phyloP scores from a whole-genome alignment of 1,140 invertebrate species.

The Episyrphus balteatus region DNA sequence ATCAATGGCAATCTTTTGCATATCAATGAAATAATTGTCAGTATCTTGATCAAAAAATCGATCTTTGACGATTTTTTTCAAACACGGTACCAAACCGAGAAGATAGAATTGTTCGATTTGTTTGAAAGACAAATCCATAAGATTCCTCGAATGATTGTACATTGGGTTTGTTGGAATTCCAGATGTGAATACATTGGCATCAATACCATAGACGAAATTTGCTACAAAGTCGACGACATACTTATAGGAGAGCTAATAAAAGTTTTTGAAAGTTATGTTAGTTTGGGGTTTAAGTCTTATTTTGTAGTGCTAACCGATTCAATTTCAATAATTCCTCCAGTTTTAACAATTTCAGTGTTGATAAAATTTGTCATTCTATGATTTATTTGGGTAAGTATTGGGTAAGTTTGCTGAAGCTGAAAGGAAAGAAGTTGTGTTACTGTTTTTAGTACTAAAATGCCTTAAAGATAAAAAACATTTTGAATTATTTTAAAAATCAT shows the following conservation, averaged over 20 bases:
- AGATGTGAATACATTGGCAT: conserved; percentile 24
- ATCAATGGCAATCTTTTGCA: conserved; percentile 21
- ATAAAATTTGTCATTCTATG: conserved; percentile 13
- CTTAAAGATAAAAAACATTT: no score
- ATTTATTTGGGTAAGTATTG: conserved; percentile 24
- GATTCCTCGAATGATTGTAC: conserved; percentile 12
- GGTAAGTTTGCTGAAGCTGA: conserved; percentile 16
- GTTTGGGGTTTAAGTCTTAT: no score
- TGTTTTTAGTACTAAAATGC: no score
- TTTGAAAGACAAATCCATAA: conserved; percentile 12
- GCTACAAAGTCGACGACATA: conserved; percentile 39
- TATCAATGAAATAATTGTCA: conserved; percentile 21
- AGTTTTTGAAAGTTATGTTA: no score
- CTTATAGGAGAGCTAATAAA: conserved; percentile 23
- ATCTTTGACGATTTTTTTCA: conserved; percentile 13
- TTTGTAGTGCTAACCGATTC: no score
- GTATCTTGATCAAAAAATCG: conserved; percentile 13
- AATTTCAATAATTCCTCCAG: no score
- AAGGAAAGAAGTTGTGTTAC: background rate
- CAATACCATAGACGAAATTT: conserved; percentile 39
- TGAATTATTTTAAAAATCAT: no score
- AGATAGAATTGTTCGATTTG: conserved; percentile 12
- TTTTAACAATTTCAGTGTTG: no score
- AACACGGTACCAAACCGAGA: conserved; percentile 12
- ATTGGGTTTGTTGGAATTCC: conserved; percentile 10